Evolutionary conservation across 2,888 invertebrate genomes (phyloP).

Genomic region (Amphipyra berbera): DNA sequence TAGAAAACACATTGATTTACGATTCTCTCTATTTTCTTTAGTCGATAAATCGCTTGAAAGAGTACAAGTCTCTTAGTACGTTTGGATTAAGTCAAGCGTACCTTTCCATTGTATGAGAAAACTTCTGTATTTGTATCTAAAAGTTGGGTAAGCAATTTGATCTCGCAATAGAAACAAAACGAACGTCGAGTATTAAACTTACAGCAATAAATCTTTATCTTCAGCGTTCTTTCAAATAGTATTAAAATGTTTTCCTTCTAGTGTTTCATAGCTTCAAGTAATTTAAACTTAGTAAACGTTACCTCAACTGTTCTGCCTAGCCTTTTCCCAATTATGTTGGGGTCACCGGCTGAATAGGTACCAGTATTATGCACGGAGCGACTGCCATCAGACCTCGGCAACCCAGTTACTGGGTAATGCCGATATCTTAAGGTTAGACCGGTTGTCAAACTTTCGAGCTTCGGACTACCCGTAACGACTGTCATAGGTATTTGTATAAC

Average conservation of each 20-base stretch:
- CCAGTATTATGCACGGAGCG: no score
- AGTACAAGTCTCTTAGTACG: conserved; percentile 34
- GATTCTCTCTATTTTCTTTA: conserved; percentile 52
- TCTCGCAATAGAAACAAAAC: conserved; percentile 39
- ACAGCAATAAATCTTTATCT: conserved; percentile 5
- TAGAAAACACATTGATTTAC: conserved; percentile 65
- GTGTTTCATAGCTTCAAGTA: no score
- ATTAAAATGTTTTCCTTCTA: not conserved
- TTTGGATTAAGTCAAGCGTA: conserved; percentile 40
- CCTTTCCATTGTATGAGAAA: conserved; percentile 41
- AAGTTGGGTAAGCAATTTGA: conserved; percentile 31
- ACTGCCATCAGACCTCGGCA: no score
- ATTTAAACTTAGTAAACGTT: no score
- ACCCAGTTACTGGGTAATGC: no score
- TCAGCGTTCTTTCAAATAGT: not conserved
- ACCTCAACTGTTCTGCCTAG: no score
- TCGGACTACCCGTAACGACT: no score
- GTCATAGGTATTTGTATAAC: no score
- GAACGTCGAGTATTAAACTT: conserved; percentile 10
- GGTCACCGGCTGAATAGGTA: no score
- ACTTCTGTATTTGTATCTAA: conserved; percentile 34
- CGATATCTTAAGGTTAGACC: no score
- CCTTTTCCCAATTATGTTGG: no score
- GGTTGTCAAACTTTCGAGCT: no score
- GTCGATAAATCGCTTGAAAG: conserved; percentile 50